Evolutionary conservation across 2,797 vertebrate genomes (phyloP).

Genomic region (Myotis planiceps): DNA sequence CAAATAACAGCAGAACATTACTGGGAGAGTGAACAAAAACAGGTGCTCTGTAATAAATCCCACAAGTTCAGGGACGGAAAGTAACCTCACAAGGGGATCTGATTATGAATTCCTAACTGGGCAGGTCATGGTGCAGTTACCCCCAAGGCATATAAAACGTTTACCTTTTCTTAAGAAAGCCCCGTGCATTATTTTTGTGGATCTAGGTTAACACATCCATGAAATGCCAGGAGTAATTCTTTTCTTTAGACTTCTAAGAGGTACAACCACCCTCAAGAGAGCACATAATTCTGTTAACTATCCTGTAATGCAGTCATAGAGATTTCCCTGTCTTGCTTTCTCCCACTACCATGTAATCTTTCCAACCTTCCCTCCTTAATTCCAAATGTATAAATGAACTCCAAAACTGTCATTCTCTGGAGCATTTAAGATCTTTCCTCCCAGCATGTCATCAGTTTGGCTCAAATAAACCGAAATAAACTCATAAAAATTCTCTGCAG

Average conservation of each 20-base stretch:
- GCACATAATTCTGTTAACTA: not conserved
- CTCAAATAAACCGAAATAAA: not conserved
- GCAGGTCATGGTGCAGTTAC: not conserved
- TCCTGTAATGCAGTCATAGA: not conserved
- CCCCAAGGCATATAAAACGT: not conserved
- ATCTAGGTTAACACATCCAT: not conserved
- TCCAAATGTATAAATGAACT: not conserved
- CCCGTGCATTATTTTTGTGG: not conserved
- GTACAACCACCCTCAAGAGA: not conserved
- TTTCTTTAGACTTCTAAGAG: not conserved
- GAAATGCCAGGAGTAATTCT: not conserved
- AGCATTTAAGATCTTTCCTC: not conserved
- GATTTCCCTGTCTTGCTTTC: not conserved
- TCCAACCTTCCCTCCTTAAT: not conserved
- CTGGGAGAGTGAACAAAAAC: not conserved
- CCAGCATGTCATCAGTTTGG: not conserved
- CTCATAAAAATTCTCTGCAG: not conserved
- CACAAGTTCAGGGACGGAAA: not conserved
- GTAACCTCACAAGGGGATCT: not conserved
- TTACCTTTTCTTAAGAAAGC: not conserved
- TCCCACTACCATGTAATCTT: not conserved
- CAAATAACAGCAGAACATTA: not conserved
- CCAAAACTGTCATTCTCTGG: not conserved
- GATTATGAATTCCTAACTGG: not conserved
- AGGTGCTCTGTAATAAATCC: not conserved